Evolutionary conservation across 2,113 vertebrate genomes (phyloP).

Genomic region (Tachycineta bicolor): DNA sequence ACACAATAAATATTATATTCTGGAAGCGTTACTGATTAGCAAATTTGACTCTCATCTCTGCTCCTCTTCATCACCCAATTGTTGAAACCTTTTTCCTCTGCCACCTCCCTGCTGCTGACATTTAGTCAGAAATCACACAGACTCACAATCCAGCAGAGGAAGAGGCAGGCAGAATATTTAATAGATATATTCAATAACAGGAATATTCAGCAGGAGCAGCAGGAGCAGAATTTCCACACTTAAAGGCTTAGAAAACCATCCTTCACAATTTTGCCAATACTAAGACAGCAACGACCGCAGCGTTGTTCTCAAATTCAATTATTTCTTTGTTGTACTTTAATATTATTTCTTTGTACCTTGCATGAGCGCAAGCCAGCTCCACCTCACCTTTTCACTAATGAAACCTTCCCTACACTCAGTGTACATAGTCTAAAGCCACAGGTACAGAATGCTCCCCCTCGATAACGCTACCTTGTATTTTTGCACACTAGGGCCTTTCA

Average conservation of each 20-base stretch:
- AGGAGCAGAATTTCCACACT: background rate
- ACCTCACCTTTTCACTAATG: background rate
- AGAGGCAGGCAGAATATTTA: background rate
- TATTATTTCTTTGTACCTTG: background rate
- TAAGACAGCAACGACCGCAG: background rate
- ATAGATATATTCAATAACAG: background rate
- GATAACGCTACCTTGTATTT: background rate
- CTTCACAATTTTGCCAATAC: background rate
- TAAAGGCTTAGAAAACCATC: background rate
- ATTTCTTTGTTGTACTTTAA: background rate
- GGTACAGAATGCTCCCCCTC: background rate
- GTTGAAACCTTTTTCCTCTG: background rate
- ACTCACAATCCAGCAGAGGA: background rate
- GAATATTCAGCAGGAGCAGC: background rate
- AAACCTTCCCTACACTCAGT: background rate
- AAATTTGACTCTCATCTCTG: background rate
- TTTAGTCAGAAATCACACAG: fast-evolving
- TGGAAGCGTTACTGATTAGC: background rate
- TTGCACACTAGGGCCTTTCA: constrained; percentile 46
- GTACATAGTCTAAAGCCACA: background rate
- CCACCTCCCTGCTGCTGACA: background rate
- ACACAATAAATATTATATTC: background rate
- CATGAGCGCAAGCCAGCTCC: background rate
- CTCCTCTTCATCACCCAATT: background rate
- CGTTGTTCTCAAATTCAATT: background rate